Evolutionary conservation across 1,140 invertebrate genomes (phyloP), one percentile per base, ranked within the genome.

Genomic region (Nasonia giraulti): DNA sequence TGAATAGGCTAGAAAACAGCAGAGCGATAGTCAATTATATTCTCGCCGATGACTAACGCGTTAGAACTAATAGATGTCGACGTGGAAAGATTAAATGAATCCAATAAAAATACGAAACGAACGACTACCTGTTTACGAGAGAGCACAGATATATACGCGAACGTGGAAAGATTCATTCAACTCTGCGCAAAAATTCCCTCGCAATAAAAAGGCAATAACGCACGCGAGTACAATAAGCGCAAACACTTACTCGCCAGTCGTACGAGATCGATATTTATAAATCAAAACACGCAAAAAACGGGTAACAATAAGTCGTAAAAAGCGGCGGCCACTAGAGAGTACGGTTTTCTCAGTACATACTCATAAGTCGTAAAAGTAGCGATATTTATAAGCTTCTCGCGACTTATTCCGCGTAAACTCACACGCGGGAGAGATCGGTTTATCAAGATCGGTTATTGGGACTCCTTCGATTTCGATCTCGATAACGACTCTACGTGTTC

Each of bases 271-370:
- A 62, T 62, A 62, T 62, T 62, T 62, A 62, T 20, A 62, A 62
- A 62, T n/a, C 4, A 62, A 62, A 62, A n/a, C 55, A 20, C 47
- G 10, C 12, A 80, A 80, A 44, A 80, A 80, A 23, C 5, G 33
- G 33, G 20, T 47, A 81, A 81, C 55, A 62, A 62, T 62, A 7
- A 62, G 20, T 3, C 20, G 55, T 62, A 62, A 62, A 62, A 62
- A 62, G 8, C 14, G 12, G 47, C 14, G 10, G 12, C 68, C 40
- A 73, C 40, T 10, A 6, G 44, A 75, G 2, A 27, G 40, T 27
- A 69, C 12, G 50, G 33, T 47, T 50, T 81, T 81, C 80, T 73
- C 40, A 23, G 23, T 81, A 81, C 6, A 17, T 6, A 50, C 14
- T 44, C 40, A 44, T 44, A 44, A 44, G 40, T 44, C 40, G 40